Conservation (phyloP, 2,113 vertebrate species). For the Sceloporus undulatus region DNA sequence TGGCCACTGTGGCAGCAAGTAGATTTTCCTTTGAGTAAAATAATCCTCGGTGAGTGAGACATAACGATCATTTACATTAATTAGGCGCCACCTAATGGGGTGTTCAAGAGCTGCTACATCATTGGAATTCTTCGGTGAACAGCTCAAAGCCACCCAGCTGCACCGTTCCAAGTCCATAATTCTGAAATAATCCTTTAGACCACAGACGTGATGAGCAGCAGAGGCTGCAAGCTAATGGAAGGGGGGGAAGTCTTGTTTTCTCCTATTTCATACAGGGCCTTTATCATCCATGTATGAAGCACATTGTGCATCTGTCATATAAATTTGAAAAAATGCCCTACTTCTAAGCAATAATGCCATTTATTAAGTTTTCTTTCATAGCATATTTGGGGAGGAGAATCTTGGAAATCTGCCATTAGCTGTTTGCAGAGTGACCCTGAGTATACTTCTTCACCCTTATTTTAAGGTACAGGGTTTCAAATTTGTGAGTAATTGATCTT, state of each 20-base stretch:
- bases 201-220: constrained; percentile 30
- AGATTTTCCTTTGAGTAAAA: constrained; percentile 72
- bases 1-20: constrained; percentile 70
- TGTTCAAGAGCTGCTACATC: constrained; percentile 72
- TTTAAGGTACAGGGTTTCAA: neutral
- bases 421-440: neutral
- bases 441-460: neutral
- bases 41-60: constrained; percentile 64
- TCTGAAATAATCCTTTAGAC: constrained; percentile 70
- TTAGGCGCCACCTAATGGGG: constrained; percentile 77
- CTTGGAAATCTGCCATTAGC: neutral
- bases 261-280: constrained; percentile 50
- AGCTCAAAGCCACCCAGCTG: constrained; percentile 59
- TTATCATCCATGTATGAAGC: constrained; percentile 41
- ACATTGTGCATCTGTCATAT: neutral
- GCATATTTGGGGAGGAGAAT: neutral
- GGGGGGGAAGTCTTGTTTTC: constrained; percentile 15
- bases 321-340: neutral
- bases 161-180: constrained; percentile 69
- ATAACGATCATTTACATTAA: constrained; percentile 79
- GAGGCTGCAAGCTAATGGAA: constrained; percentile 37
- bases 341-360: constrained; percentile 28
- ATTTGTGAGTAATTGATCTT: neutral
- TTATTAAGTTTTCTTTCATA: neutral
- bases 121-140: constrained; percentile 74